These are phyloP conservation scores for Patella vulgata DNA, from an alignment of 1,140 invertebrate genomes.

Conservation along the genomic window DNA sequence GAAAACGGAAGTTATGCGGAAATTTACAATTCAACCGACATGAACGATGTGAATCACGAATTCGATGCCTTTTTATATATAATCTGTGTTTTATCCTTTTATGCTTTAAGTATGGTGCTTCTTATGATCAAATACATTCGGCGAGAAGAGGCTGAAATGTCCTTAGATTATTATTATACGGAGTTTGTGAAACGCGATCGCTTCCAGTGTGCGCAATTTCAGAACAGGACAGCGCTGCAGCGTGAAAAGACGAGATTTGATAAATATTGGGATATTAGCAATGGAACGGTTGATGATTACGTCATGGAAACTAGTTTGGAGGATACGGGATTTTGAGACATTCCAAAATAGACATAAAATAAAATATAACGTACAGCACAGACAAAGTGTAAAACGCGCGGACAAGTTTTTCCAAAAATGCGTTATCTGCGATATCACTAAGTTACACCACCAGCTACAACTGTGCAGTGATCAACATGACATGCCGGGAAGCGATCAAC, in stretches of 20 bases:
- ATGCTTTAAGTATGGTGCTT: constrained; percentile 53
- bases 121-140: constrained; percentile 56
- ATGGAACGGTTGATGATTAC: not conserved
- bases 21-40: not conserved
- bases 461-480: too few relatives aligned
- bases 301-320: too few relatives aligned
- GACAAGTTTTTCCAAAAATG: too few relatives aligned
- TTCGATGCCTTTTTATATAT: constrained; percentile 57
- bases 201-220: constrained; percentile 33
- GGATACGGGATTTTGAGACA: too few relatives aligned
- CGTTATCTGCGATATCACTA: too few relatives aligned
- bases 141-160: constrained; percentile 47
- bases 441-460: too few relatives aligned
- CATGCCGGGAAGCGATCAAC: too few relatives aligned
- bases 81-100: constrained; percentile 56
- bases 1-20: not conserved
- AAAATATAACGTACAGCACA: too few relatives aligned
- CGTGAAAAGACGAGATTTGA: constrained; percentile 10
- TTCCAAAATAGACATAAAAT: too few relatives aligned
- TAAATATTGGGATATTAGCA: not conserved
- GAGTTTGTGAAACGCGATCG: constrained; percentile 50
- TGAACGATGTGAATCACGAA: constrained; percentile 10
- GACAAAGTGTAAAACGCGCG: too few relatives aligned
- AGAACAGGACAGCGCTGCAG: constrained; percentile 32
- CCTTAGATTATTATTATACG: constrained; percentile 49